A percentile compares a stretch with the other conserved stretches of the same genome.
These are phyloP conservation scores for Glareola pratincola DNA, from an alignment of 2,113 vertebrate species.

Conservation along the genomic window DNA sequence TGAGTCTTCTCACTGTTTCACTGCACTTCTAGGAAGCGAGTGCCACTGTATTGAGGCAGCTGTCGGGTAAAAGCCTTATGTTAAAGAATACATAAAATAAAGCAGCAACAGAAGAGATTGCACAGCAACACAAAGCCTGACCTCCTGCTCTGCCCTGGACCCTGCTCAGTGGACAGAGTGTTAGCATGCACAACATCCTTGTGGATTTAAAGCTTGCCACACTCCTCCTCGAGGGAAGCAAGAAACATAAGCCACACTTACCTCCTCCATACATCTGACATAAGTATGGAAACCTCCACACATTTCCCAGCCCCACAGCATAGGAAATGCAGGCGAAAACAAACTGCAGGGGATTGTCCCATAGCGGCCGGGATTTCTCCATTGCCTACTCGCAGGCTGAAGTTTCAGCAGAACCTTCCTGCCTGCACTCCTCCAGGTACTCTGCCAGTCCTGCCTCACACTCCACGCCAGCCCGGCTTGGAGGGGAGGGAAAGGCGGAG, in stretches of 20 bases:
- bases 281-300: constrained; percentile 95
- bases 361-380: constrained; percentile 81
- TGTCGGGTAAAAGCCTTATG: background rate
- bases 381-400: background rate
- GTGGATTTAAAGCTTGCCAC: background rate
- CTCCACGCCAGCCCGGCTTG: background rate
- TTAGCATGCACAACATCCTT: background rate
- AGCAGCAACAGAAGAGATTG: background rate
- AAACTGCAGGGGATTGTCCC: constrained; percentile 87
- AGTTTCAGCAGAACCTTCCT: background rate
- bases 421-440: background rate
- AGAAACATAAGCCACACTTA: constrained; percentile 70
- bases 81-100: background rate
- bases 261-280: constrained; percentile 96
- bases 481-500: constrained; percentile 55
- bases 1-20: background rate
- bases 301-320: constrained; percentile 91
- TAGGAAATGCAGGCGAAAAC: constrained; percentile 92
- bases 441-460: constrained; percentile 31
- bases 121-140: background rate
- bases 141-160: background rate
- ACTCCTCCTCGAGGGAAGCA: background rate
- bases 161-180: background rate
- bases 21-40: background rate
- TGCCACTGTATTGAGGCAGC: background rate